These are phyloP conservation scores for Eulemur coronatus DNA, from an alignment of 2,797 vertebrate species.

Conservation along the genomic window DNA sequence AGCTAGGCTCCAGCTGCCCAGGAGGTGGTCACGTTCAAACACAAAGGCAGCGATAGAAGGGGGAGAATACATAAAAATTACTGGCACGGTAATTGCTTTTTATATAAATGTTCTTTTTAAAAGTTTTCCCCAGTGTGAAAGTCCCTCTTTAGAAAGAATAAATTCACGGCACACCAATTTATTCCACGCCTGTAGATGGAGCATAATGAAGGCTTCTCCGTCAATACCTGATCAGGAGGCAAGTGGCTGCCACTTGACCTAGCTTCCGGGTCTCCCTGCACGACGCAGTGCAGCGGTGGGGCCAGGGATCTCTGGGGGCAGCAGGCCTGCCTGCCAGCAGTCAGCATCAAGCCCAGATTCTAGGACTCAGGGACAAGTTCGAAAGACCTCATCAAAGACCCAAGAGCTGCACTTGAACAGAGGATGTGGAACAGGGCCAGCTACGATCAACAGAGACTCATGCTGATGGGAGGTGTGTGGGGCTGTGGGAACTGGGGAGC, in stretches of 20 bases:
- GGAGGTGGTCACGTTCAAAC: conserved; percentile 79
- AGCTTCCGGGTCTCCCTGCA: conserved; percentile 77
- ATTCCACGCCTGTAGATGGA: conserved; percentile 84
- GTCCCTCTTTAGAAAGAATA: conserved; percentile 83
- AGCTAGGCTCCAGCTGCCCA: conserved; percentile 66
- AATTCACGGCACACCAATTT: conserved; percentile 84
- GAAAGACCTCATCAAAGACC: background rate
- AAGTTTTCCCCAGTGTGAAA: conserved; percentile 83
- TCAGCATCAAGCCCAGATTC: background rate
- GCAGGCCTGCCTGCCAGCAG: background rate
- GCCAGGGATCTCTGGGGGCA: conserved; percentile 26
- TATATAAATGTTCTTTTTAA: conserved; percentile 83
- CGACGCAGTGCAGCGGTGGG: conserved; percentile 48
- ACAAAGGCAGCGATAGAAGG: conserved; percentile 80
- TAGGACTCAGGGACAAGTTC: background rate
- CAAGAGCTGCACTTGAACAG: background rate
- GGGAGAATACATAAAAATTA: conserved; percentile 85
- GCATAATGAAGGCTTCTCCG: conserved; percentile 85
- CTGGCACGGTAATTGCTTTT: conserved; percentile 87
- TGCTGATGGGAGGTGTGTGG: rapidly evolving
- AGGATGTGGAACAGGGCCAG: background rate
- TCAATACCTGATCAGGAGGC: conserved; percentile 85
- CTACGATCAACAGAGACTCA: background rate
- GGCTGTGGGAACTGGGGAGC: background rate
- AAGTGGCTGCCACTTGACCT: conserved; percentile 82